Percentiles rank a stretch among this genome's conserved stretches.
Conservation (phyloP, 1,140 invertebrate genomes). For the roundworm (Caenorhabditis elegans) region DNA sequence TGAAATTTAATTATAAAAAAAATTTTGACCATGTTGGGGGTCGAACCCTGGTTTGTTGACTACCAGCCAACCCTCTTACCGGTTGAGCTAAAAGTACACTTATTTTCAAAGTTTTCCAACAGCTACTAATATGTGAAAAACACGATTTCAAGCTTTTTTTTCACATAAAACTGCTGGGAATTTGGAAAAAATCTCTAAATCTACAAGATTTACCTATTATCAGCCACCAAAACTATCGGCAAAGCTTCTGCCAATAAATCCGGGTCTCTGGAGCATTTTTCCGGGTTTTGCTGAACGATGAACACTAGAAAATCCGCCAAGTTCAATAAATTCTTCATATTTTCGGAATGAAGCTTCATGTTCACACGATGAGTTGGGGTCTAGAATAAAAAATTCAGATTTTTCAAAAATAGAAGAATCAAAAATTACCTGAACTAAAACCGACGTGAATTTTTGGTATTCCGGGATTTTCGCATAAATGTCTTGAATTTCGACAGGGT, state of each 20-base stretch:
- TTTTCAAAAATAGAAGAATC: no score
- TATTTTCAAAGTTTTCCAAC: no score
- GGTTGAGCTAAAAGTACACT: no score
- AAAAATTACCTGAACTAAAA: not conserved
- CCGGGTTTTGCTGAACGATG: not conserved
- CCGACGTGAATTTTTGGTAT: not conserved
- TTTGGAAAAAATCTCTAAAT: no score
- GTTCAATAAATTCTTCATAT: not conserved
- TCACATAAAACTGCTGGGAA: no score
- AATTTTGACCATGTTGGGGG: no score
- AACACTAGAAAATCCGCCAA: not conserved
- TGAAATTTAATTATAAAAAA: no score
- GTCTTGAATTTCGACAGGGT: not conserved
- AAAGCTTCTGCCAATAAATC: not conserved
- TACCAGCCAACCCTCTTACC: no score
- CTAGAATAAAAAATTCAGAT: not conserved
- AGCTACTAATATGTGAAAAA: no score
- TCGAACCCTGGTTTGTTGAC: no score
- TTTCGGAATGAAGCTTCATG: not conserved
- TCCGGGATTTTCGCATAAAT: not conserved
- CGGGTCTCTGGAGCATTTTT: not conserved
- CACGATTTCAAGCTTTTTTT: no score
- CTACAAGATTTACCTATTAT: not conserved
- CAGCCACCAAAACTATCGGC: not conserved
- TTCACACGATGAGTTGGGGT: not conserved